These are phyloP conservation scores for Tanytarsus gracilentus DNA, from an alignment of 2,888 invertebrate genomes.

Conservation along the genomic window DNA sequence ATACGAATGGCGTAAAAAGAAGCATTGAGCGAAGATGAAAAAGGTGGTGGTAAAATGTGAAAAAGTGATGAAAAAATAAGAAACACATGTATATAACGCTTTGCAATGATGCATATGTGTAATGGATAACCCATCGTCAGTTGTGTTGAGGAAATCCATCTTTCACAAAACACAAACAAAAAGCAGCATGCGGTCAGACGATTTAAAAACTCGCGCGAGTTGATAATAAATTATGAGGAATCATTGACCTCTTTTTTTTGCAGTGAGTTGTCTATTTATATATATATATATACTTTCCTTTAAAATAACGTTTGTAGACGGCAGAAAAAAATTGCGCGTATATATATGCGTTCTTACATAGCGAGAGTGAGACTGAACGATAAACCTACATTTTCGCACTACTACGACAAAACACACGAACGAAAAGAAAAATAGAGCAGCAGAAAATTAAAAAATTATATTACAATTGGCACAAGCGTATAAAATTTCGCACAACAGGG, in stretches of 20 bases:
- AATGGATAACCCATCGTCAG: no score
- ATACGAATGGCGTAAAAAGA: conserved; percentile 20
- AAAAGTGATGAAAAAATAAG: not conserved
- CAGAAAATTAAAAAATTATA: conserved; percentile 26
- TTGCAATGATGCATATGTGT: no score
- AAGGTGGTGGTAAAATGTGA: not conserved
- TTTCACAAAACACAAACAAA: no score
- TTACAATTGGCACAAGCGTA: conserved; percentile 26
- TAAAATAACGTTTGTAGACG: conserved; percentile 12
- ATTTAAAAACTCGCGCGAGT: conserved; percentile 20
- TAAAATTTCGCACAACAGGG: conserved; percentile 23
- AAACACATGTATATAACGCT: no score
- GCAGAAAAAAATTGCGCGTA: conserved; percentile 5
- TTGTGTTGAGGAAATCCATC: no score
- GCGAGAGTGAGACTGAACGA: conserved; percentile 10
- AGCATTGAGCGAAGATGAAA: not conserved
- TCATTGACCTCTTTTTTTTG: conserved; percentile 25
- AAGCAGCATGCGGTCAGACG: no score
- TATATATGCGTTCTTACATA: conserved; percentile 5
- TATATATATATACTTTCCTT: conserved; percentile 25
- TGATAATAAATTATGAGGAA: conserved; percentile 21
- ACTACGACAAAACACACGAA: not conserved
- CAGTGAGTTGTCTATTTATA: conserved; percentile 25
- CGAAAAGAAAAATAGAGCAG: conserved; percentile 19
- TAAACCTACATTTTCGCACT: conserved; percentile 25